Base-by-base conservation (phyloP, 2,888 invertebrate genomes). In the Melinopterus prodromus region DNA sequence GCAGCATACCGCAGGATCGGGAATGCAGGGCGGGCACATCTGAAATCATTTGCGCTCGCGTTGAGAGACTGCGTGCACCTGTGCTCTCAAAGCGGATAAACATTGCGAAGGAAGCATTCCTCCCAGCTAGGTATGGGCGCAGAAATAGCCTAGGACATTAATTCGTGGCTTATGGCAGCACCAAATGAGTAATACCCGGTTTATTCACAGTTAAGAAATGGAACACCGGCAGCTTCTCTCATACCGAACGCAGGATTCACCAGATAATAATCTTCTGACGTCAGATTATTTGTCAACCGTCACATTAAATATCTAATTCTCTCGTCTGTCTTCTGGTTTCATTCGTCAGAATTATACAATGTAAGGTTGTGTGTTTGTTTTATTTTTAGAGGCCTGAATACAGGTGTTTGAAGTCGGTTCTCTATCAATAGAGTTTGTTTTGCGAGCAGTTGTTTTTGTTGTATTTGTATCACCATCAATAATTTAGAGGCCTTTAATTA, bases 111-210 rank as follows among this genome's bases (percentile, higher is more conserved):
- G 12, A 9, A 2, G 53, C 53, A 53, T 53, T 53, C 53, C 53
- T 53, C 12, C 53, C 5, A 26, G 9, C 53, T 53, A 53, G 53
- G 53, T 53, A 53, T 53, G 53, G 53, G 53, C 53, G 53, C 53
- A 53, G 53, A 53, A 53, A 53, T 53, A 53, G 53, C 53, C 53
- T 53, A 53, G 53, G 53, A 53, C 53, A 53, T 53, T 53, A 53
- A 53, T 53, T 53, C 53, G 53, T 53, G 53, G 53, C 53, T 53
- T 53, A 53, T 53, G 53, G 53, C 53, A 53, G 53, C 53, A 53
- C 53, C 5, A 6, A 53, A 53, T 53, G 53, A 53, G 53, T 53
- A 53, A 53, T 53, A 53, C 53, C 9, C 53, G 53, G 53, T 53
- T 53, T 53, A 53, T 53, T 53, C 53, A 53, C 53, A 2, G 53